Evolutionary conservation across 2,113 vertebrate genomes (phyloP).

Genomic region (Holacanthus passer): DNA sequence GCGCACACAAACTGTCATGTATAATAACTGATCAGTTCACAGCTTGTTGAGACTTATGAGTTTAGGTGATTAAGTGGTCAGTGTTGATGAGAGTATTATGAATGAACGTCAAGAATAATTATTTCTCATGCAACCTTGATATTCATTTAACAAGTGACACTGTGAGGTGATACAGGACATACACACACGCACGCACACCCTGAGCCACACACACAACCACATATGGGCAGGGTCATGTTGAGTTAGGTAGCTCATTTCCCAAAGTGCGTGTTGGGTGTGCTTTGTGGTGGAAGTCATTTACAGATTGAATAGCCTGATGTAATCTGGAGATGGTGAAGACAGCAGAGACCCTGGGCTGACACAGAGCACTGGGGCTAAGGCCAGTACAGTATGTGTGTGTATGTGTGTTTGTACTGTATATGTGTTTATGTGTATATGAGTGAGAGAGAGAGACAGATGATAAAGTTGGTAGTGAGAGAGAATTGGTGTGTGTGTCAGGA

Average conservation of each 20-base stretch:
- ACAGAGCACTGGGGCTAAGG: conserved; percentile 69
- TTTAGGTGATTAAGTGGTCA: conserved; percentile 74
- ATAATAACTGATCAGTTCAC: conserved; percentile 65
- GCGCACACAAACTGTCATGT: conserved; percentile 55
- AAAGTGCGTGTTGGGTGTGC: conserved; percentile 82
- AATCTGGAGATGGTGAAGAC: conserved; percentile 83
- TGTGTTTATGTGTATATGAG: conserved; percentile 37
- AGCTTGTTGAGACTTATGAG: conserved; percentile 54
- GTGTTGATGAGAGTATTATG: conserved; percentile 77
- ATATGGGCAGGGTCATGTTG: conserved; percentile 77
- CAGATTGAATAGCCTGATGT: conserved; percentile 82
- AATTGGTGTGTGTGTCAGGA: conserved; percentile 35
- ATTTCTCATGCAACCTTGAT: conserved; percentile 73
- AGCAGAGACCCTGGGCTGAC: conserved; percentile 70
- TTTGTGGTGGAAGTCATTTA: conserved; percentile 82
- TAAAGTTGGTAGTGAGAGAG: conserved; percentile 39
- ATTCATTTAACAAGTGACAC: conserved; percentile 78
- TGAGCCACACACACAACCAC: conserved; percentile 59
- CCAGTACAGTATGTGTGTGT: conserved; percentile 49
- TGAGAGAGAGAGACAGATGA: conserved; percentile 27
- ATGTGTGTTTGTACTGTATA: neutral
- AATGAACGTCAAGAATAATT: conserved; percentile 76
- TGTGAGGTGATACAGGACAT: conserved; percentile 67
- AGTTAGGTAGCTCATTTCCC: conserved; percentile 83
- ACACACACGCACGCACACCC: conserved; percentile 36